Evolutionary conservation across 1,140 invertebrate genomes (phyloP).

Genomic region (Ericerus pela): DNA sequence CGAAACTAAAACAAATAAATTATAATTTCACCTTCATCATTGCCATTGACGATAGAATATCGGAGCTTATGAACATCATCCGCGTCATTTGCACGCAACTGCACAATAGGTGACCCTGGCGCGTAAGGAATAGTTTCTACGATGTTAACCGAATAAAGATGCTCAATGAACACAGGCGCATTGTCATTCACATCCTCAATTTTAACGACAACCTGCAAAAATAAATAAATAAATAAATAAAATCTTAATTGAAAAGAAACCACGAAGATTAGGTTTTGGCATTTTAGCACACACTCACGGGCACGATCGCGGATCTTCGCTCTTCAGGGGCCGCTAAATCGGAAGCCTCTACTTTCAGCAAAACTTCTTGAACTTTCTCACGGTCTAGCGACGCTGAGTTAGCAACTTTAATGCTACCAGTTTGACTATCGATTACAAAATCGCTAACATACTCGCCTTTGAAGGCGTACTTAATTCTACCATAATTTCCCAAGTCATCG

Average conservation of each 20-base stretch:
- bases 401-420: conserved; percentile 62
- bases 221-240: conserved; percentile 15
- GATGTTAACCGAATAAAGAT: conserved; percentile 57
- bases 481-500: conserved; percentile 54
- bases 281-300: conserved; percentile 39
- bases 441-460: conserved; percentile 52
- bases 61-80: conserved; percentile 61
- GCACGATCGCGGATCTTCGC: conserved; percentile 50
- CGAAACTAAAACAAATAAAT: conserved; percentile 8
- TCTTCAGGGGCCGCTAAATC: conserved; percentile 56
- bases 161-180: conserved; percentile 55
- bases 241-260: conserved; percentile 9
- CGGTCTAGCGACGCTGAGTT: conserved; percentile 59
- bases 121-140: conserved; percentile 65
- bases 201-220: conserved; percentile 49
- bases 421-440: conserved; percentile 52
- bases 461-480: conserved; percentile 57
- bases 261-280: no score
- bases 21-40: conserved; percentile 40
- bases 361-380: conserved; percentile 52
- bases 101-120: conserved; percentile 59
- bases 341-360: conserved; percentile 58
- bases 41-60: conserved; percentile 57
- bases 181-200: conserved; percentile 74
- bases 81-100: conserved; percentile 56